Evolutionary conservation across 2,797 vertebrate species (phyloP).

Genomic region (Cryptoprocta ferox): DNA sequence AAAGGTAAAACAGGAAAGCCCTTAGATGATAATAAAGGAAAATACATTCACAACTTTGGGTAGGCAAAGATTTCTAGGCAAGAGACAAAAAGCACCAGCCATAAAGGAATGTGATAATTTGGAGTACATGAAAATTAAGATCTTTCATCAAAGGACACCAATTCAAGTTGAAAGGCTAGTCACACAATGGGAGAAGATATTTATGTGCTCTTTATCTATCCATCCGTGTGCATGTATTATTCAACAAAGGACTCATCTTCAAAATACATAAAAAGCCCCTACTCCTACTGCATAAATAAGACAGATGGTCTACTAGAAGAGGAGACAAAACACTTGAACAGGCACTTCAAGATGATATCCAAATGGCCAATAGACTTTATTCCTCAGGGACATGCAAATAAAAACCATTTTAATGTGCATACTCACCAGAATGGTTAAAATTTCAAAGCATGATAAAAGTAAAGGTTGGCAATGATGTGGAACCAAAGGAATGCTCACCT

Average conservation of each 20-base stretch:
- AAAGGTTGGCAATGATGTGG: background rate
- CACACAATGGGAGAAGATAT: background rate
- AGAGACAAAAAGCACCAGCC: background rate
- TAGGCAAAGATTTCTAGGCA: slow-evolving; percentile 33
- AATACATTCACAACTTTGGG: background rate
- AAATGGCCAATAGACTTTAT: background rate
- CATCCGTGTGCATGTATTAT: background rate
- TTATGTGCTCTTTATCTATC: background rate
- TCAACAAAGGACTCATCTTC: background rate
- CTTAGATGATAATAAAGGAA: background rate
- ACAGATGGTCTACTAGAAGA: background rate
- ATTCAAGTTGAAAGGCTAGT: background rate
- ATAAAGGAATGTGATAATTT: background rate
- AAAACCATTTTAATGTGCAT: background rate
- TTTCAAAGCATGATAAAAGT: background rate
- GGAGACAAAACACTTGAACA: background rate
- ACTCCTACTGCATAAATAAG: background rate
- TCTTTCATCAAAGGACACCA: background rate
- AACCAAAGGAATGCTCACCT: background rate
- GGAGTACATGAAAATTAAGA: slow-evolving; percentile 2
- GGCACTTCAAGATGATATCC: background rate
- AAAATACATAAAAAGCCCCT: background rate
- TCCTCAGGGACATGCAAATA: background rate
- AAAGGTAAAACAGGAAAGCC: background rate
- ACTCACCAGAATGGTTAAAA: background rate